A percentile compares a stretch with the other conserved stretches of the same genome.
Conservation (phyloP, 2,888 invertebrate genomes). For the Macaria notata region DNA sequence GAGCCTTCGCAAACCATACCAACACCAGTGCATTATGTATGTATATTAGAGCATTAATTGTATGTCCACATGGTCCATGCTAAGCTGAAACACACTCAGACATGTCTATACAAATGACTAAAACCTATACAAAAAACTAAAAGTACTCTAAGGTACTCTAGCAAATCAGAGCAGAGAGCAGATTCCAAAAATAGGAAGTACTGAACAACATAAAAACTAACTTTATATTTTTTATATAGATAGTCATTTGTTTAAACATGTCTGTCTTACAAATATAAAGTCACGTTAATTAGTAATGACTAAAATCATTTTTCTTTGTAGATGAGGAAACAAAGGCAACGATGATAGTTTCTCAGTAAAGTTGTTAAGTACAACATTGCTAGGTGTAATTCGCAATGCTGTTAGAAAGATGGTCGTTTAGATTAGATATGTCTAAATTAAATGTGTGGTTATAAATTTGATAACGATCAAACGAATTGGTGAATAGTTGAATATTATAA, state of each 20-base stretch:
- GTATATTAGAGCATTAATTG: conserved; percentile 17
- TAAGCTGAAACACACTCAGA: conserved; percentile 30
- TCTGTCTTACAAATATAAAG: conserved; percentile 14
- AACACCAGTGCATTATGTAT: conserved; percentile 37
- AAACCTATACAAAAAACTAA: no score
- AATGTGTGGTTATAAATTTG: no score
- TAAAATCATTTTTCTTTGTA: conserved; percentile 5
- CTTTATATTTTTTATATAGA: no score
- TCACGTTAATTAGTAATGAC: conserved; percentile 11
- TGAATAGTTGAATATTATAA: no score
- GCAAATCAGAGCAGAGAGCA: no score
- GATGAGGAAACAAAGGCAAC: conserved; percentile 1
- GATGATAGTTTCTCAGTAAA: background rate
- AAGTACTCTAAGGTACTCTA: no score
- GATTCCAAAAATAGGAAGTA: no score
- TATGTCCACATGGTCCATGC: conserved; percentile 39
- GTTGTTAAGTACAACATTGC: background rate
- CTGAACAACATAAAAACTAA: background rate
- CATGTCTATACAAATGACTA: conserved; percentile 16
- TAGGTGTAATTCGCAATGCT: background rate
- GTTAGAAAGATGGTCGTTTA: background rate
- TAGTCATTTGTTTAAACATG: conserved; percentile 14
- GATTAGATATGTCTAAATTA: background rate
- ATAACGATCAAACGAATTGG: no score
- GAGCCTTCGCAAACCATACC: conserved; percentile 34